Evolutionary conservation across 2,888 invertebrate species (phyloP).

Genomic region (Scaptomyza caliginosa): DNA sequence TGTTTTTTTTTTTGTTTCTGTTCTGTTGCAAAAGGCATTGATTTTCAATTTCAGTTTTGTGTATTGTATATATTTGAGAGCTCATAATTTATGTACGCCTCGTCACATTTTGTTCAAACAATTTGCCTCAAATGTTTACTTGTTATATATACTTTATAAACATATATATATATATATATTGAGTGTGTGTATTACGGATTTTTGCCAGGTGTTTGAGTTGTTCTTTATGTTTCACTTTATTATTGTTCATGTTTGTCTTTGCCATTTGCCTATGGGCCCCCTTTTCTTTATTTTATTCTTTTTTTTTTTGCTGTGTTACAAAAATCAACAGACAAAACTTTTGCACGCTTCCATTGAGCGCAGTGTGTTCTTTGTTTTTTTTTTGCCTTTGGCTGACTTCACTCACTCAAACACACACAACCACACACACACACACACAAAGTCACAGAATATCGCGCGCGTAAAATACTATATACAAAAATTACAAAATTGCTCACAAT

Average conservation of each 20-base stretch:
- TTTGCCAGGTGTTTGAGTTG: slow-evolving; percentile 18
- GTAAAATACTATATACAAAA: slow-evolving; percentile 56
- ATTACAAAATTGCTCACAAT: slow-evolving; percentile 76
- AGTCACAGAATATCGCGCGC: slow-evolving; percentile 52
- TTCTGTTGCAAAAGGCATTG: slow-evolving; percentile 55
- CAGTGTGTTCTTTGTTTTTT: slow-evolving; percentile 3
- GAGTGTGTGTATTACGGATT: not conserved
- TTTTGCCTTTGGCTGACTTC: slow-evolving; percentile 57
- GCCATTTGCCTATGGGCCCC: slow-evolving; percentile 9
- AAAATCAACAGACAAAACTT: slow-evolving; percentile 51
- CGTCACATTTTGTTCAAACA: slow-evolving; percentile 24
- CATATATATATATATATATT: not conserved
- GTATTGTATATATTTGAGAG: not conserved
- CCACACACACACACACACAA: slow-evolving; percentile 19
- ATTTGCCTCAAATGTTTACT: slow-evolving; percentile 22
- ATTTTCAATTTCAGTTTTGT: slow-evolving; percentile 48
- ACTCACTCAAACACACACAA: slow-evolving; percentile 45
- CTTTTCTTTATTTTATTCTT: slow-evolving; percentile 10
- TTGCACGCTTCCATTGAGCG: slow-evolving; percentile 39
- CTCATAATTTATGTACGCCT: slow-evolving; percentile 29
- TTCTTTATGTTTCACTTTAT: slow-evolving; percentile 25
- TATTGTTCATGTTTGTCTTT: slow-evolving; percentile 32
- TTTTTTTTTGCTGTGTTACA: slow-evolving; percentile 27
- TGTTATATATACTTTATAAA: not conserved
- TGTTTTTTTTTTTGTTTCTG: slow-evolving; percentile 26